These are phyloP conservation scores for Menidia beryllina DNA, from an alignment of 2,113 vertebrate genomes.

Conservation along the genomic window DNA sequence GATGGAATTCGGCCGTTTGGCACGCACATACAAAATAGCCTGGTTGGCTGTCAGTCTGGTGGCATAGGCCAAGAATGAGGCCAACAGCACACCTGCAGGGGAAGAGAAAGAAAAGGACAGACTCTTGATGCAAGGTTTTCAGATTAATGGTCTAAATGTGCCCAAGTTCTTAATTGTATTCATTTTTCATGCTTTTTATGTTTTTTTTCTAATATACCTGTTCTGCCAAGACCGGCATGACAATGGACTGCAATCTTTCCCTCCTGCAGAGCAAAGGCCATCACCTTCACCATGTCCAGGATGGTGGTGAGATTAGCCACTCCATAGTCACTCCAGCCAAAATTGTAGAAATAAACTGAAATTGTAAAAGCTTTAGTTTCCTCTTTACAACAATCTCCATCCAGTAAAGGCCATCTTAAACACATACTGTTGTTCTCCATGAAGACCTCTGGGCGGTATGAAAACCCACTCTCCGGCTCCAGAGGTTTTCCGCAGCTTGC, in stretches of 20 bases:
- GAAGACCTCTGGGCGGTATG: constrained; percentile 91
- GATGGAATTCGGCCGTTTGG: constrained; percentile 92
- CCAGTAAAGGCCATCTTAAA: constrained; percentile 6
- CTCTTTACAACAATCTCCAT: neutral
- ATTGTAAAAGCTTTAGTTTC: constrained; percentile 18
- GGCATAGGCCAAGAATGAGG: constrained; percentile 92
- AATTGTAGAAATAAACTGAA: constrained; percentile 97
- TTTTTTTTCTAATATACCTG: no score
- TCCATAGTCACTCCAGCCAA: constrained; percentile 94
- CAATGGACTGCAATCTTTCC: constrained; percentile 93
- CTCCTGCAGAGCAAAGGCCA: constrained; percentile 93
- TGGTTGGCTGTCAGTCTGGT: constrained; percentile 94
- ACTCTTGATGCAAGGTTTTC: neutral
- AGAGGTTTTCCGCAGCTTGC: constrained; percentile 91
- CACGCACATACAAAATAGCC: constrained; percentile 91
- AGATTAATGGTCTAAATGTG: neutral
- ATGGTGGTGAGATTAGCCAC: constrained; percentile 89
- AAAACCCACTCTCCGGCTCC: constrained; percentile 92
- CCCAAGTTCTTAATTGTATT: neutral
- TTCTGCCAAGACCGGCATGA: constrained; percentile 93
- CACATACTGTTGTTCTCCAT: constrained; percentile 94
- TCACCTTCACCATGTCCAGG: constrained; percentile 94
- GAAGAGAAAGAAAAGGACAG: neutral
- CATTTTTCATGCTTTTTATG: no score
- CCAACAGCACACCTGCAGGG: constrained; percentile 89